Conservation (phyloP, 2,797 vertebrate genomes). For the Sphaeramia orbicularis region DNA sequence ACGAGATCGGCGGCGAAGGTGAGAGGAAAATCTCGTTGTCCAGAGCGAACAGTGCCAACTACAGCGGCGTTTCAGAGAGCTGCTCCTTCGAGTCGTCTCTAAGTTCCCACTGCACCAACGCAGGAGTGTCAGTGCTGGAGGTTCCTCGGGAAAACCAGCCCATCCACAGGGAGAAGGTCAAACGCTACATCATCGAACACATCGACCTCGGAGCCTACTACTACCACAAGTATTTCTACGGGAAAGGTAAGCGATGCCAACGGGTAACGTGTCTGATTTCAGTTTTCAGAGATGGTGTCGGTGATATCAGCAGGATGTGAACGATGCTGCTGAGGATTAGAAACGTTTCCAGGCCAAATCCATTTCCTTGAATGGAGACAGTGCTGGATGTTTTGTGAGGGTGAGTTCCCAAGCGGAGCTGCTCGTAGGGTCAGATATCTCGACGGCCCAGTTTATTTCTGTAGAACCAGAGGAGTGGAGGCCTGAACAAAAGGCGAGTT, state of each 20-base stretch:
- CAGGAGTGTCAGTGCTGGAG: conserved; percentile 96
- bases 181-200: conserved; percentile 98
- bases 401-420: conserved; percentile 36
- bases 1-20: conserved; percentile 96
- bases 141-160: conserved; percentile 96
- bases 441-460: conserved; percentile 65
- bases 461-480: conserved; percentile 63
- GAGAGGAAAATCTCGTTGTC: conserved; percentile 94
- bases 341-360: conserved; percentile 38
- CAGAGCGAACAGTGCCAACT: conserved; percentile 88
- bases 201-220: conserved; percentile 98
- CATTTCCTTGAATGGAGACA: conserved; percentile 38
- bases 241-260: conserved; percentile 88
- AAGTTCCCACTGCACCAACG: conserved; percentile 98
- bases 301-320: conserved; percentile 7
- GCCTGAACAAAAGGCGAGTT: conserved; percentile 76
- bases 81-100: conserved; percentile 96
- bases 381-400: conserved; percentile 19
- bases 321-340: conserved; percentile 15
- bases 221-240: conserved; percentile 97
- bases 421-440: conserved; percentile 59
- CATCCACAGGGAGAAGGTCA: conserved; percentile 97
- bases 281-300: background rate
- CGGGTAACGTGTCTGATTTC: conserved; percentile 1
- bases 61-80: conserved; percentile 89